Evolutionary conservation across 2,113 vertebrate genomes (phyloP).

Genomic region (Otocyon megalotis): DNA sequence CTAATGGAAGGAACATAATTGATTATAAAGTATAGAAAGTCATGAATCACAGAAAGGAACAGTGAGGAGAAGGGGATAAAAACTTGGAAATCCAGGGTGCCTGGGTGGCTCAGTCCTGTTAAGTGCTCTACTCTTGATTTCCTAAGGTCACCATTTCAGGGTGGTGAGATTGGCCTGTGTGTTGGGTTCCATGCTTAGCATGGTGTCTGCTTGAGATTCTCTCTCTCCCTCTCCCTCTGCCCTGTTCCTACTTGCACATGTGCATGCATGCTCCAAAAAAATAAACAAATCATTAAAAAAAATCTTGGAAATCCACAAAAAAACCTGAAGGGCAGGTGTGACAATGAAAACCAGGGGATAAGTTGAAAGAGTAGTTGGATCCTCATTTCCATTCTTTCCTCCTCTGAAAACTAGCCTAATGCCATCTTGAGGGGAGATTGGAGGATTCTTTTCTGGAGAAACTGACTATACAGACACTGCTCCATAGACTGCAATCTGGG

Average conservation of each 20-base stretch:
- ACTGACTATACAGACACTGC: neutral
- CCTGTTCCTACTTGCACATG: neutral
- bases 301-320: neutral
- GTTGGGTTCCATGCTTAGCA: neutral
- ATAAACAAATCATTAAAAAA: neutral
- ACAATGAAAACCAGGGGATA: neutral
- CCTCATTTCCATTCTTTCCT: neutral
- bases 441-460: constrained; percentile 35
- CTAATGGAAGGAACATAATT: neutral
- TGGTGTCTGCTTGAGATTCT: neutral
- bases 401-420: neutral
- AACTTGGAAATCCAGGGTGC: constrained; percentile 1
- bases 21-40: neutral
- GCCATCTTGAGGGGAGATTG: neutral
- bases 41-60: neutral
- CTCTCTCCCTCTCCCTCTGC: neutral
- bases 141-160: neutral
- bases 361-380: neutral
- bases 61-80: neutral
- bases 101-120: neutral
- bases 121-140: neutral
- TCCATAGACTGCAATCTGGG: neutral
- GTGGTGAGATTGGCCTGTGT: neutral
- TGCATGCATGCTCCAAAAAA: neutral
- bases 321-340: neutral